Conservation (phyloP, 1,140 invertebrate species). For the Cotesia typhae region DNA sequence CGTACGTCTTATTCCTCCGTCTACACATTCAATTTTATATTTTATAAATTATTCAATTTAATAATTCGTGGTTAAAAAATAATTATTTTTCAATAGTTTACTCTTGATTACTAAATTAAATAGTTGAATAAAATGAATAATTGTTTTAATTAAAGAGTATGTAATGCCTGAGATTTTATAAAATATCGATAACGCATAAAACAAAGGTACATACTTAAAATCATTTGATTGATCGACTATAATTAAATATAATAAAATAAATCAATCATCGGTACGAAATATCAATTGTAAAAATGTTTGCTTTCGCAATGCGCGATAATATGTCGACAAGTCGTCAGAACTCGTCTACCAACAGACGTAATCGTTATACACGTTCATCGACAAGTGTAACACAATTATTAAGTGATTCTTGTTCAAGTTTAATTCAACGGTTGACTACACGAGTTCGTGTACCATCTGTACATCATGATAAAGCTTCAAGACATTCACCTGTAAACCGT, state of each 20-base stretch:
- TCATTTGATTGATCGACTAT: too few species aligned
- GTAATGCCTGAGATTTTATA: too few species aligned
- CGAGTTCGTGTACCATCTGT: slow-evolving; percentile 74
- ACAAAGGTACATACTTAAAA: too few species aligned
- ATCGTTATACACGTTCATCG: slow-evolving; percentile 41
- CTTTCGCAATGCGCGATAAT: slow-evolving; percentile 55
- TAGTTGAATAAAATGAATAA: too few species aligned
- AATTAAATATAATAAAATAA: not conserved
- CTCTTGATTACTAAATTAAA: too few species aligned
- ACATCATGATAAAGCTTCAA: slow-evolving; percentile 46
- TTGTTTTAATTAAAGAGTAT: too few species aligned
- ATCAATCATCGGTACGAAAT: not conserved
- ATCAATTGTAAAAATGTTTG: slow-evolving; percentile 48
- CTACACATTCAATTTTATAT: slow-evolving; percentile 40
- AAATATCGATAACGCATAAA: too few species aligned
- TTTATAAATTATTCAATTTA: too few species aligned
- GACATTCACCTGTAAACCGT: slow-evolving; percentile 51
- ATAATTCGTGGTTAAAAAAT: too few species aligned
- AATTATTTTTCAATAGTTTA: too few species aligned
- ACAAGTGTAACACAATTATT: slow-evolving; percentile 83
- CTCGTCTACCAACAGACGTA: slow-evolving; percentile 34
- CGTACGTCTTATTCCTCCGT: slow-evolving; percentile 28
- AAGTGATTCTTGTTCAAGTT: slow-evolving; percentile 83
- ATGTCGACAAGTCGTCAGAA: slow-evolving; percentile 57
- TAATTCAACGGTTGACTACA: slow-evolving; percentile 80